These are phyloP conservation scores for Agrochola lota DNA, from an alignment of 2,888 invertebrate genomes.

Conservation along the genomic window DNA sequence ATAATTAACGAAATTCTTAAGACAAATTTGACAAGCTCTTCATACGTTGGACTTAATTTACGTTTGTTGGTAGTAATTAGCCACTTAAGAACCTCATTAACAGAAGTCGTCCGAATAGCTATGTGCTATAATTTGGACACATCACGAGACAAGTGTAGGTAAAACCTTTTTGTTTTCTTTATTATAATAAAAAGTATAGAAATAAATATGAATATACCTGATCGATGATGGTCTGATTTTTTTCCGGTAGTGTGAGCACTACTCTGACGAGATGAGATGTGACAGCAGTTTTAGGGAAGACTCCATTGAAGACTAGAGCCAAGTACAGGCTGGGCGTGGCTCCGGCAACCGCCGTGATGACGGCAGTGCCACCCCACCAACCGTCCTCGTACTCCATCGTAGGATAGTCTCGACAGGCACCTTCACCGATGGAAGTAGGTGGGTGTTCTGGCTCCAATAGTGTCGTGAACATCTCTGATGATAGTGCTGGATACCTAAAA, in stretches of 20 bases:
- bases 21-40: constrained; percentile 25
- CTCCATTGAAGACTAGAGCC: constrained; percentile 95
- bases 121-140: neutral
- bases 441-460: constrained; percentile 92
- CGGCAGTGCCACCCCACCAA: constrained; percentile 97
- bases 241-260: constrained; percentile 93
- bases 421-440: constrained; percentile 91
- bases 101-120: constrained; percentile 3
- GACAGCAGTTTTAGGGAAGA: constrained; percentile 92
- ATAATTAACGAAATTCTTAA: neutral
- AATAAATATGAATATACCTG: constrained; percentile 88
- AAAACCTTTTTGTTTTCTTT: neutral
- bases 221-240: constrained; percentile 93
- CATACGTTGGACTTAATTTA: constrained; percentile 34
- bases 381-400: constrained; percentile 90
- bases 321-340: constrained; percentile 95
- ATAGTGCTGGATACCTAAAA: constrained; percentile 92
- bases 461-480: constrained; percentile 95
- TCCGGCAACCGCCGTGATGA: constrained; percentile 95
- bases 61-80: constrained; percentile 51
- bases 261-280: constrained; percentile 93
- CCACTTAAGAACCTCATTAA: constrained; percentile 29
- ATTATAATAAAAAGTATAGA: neutral
- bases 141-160: neutral
- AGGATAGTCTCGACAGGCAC: constrained; percentile 90